These are phyloP conservation scores for Tylochromis polylepis DNA, from an alignment of 2,113 vertebrate species.

Conservation along the genomic window DNA sequence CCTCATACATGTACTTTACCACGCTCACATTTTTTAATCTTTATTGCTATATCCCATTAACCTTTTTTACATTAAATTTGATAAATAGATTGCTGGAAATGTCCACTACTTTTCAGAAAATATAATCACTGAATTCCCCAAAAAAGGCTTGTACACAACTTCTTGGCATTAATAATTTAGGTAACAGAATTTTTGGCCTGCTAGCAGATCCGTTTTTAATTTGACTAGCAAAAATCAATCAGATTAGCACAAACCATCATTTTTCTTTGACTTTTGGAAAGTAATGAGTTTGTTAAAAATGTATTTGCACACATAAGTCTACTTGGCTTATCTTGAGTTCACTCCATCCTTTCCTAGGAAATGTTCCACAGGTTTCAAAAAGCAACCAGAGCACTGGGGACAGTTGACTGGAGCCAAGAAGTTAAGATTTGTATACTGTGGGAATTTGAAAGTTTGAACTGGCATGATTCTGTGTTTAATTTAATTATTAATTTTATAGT, in stretches of 20 bases:
- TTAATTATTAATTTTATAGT: no score
- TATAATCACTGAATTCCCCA: no score
- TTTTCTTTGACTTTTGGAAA: background rate
- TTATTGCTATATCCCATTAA: background rate
- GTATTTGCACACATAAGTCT: background rate
- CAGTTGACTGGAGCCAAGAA: background rate
- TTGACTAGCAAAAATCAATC: no score
- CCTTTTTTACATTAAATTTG: background rate
- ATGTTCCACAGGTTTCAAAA: background rate
- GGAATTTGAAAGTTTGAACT: no score
- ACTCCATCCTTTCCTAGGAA: background rate
- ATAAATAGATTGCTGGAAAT: no score
- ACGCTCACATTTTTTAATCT: background rate
- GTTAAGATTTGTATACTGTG: background rate
- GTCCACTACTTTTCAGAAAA: no score
- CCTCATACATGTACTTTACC: background rate
- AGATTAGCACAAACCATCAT: background rate
- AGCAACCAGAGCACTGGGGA: background rate
- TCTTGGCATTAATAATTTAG: no score
- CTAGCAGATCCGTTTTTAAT: no score
- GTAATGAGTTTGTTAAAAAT: background rate
- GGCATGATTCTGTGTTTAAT: no score
- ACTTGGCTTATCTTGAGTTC: background rate
- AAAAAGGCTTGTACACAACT: no score
- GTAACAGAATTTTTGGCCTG: no score